Base-by-base conservation (phyloP, 2,113 vertebrate species). In the Microtus montanus region DNA sequence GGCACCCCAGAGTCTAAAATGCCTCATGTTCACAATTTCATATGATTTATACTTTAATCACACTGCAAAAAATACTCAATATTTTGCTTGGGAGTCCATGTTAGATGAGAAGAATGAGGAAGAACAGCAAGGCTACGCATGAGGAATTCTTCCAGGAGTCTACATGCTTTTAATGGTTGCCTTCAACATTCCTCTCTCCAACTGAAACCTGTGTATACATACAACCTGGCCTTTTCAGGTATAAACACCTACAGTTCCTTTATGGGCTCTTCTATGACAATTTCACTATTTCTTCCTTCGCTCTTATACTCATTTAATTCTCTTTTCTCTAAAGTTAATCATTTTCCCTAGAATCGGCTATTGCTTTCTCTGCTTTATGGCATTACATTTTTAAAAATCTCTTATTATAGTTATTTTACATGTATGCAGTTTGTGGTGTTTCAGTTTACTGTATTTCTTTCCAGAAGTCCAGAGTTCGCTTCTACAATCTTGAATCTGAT, bases 91-190 rank as follows among this genome's bases (percentile, higher is more conserved):
- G 41, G 24, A 44, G 11, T 75, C 47, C 26, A 30, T 38, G 17
- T 20, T 58, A 58, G 5, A 58, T 83, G 54, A 52, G 35, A 54
- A n/a, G 7, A 33, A 0, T 10, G 22, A 41, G 71, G 90, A 13
- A 28, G 3, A 20, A 89, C 38, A 54, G 70, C 6, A 61, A 13
- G 20, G 15, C 20, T 68, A 74, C 58, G 10, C 61, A 74, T 66
- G 38, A 26, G 8, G 2, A 28, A 2, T 61, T 10, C 7, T n/a
- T 35, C 3, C 0, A 41, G 28, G 8, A n/a, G 26, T 44, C 24
- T 47, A 64, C 70, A 47, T 24, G 52, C 8, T n/a, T 22, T 33
- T 28, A 41, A 28, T 9, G 41, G 24, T 28, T 12, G 33, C 19
- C 79, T 12, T 41, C 58, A 41, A 5, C 15, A 49, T 1, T 33